phyloP scores from a whole-genome alignment of 2,797 vertebrate species.

The Gephyroberyx darwinii region DNA sequence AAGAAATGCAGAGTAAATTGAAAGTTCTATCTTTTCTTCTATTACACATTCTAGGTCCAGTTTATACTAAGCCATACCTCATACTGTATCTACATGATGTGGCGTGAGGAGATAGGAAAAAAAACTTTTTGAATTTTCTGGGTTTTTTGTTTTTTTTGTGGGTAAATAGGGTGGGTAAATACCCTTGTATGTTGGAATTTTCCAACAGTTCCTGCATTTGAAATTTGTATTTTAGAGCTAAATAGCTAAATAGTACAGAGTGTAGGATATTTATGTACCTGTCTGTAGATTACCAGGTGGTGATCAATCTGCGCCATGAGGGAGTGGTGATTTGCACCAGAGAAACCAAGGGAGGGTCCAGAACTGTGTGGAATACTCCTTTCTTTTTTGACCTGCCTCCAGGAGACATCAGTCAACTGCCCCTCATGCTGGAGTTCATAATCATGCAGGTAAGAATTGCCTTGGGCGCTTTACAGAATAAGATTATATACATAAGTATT shows the following conservation, averaged over 20 bases:
- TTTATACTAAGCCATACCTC: too few species aligned
- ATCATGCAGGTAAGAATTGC: constrained; percentile 69
- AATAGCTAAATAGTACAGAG: too few species aligned
- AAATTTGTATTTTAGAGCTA: neutral
- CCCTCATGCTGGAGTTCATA: constrained; percentile 73
- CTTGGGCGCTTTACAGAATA: neutral
- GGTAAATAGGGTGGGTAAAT: too few species aligned
- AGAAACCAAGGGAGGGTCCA: constrained; percentile 63
- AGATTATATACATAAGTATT: neutral
- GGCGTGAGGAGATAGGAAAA: too few species aligned
- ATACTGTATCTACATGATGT: too few species aligned
- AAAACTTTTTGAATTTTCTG: too few species aligned
- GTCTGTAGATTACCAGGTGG: constrained; percentile 72
- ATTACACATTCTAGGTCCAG: too few species aligned
- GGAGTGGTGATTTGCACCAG: constrained; percentile 67
- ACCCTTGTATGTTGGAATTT: too few species aligned
- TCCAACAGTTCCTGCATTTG: neutral
- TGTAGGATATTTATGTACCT: neutral
- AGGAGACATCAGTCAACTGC: constrained; percentile 71
- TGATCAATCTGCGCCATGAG: constrained; percentile 70
- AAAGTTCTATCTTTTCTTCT: too few species aligned
- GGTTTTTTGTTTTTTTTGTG: too few species aligned
- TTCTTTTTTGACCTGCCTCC: constrained; percentile 78
- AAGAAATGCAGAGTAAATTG: too few species aligned
- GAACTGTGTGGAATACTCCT: constrained; percentile 71